Base-by-base conservation (phyloP, 1,140 invertebrate species). In the Myzus persicae region DNA sequence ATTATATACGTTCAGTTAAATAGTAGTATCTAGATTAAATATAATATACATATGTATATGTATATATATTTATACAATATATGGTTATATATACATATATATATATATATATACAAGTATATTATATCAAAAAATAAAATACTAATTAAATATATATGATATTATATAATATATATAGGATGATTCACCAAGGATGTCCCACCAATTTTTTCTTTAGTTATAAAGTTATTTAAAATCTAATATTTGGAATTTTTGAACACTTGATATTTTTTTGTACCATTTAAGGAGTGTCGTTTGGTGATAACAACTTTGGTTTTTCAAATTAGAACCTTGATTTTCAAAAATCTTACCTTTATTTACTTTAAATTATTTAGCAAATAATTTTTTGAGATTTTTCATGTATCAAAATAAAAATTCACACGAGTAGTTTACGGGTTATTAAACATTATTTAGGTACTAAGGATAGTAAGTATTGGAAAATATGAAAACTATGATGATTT, bases 11-110 rank as follows among this genome's bases (percentile, higher is more conserved):
- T 85, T 42, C 51, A 42, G 51, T 90, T 90, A 90, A 59, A 90
- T 90, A 90, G 38, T 14, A 59, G 51, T 89, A 89, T 88, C 9
- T 89, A 89, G 48, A 89, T 51, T 54, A 51, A 38, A 89, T 85
- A 85, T 36, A 26, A 38, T 89, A 89, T 89, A 54, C 31, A 67
- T 51, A 46, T 46, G 48, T 36, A 22, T 89, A 89, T 36, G 26
- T 54, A 24, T 51, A 38, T 51, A 48, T 89, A 38, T 89, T 88
- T 26, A 31, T 67, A 67, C 9, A 4, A 67, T 54, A 26, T 82
- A 38, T 38, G 20, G 38, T 22, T 20, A 82, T 44, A 9, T 44
- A 44, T 44, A 44, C 7, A 44, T 44, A 44, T 44, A 44, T 44
- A 9, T 82, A 40, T 84, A 40, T 81, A 42, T 59, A 59, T 31